Evolutionary conservation across 2,888 invertebrate species (phyloP).

Genomic region (Polymixis lichenea): DNA sequence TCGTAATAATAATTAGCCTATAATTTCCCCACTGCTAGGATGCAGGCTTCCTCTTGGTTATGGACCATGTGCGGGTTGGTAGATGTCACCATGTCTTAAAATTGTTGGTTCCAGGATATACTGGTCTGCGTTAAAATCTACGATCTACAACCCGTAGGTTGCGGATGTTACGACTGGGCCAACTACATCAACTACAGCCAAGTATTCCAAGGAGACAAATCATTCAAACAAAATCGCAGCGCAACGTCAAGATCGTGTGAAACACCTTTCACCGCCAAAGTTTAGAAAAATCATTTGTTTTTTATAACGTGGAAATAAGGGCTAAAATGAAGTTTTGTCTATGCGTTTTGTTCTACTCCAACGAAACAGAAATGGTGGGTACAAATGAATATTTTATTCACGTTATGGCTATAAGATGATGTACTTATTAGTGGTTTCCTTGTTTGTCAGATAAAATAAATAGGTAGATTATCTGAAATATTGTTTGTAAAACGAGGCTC

Average conservation of each 20-base stretch:
- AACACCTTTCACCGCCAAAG: conserved; percentile 50
- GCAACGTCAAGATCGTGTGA: conserved; percentile 32
- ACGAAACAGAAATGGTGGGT: conserved; percentile 71
- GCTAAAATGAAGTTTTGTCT: conserved; percentile 69
- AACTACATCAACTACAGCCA: too few species aligned
- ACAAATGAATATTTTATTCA: conserved; percentile 71
- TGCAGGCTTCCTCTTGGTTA: too few species aligned
- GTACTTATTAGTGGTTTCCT: conserved; percentile 3
- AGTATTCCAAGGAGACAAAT: too few species aligned
- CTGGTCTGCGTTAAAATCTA: too few species aligned
- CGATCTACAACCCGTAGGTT: too few species aligned
- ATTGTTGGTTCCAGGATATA: too few species aligned
- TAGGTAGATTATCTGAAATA: neutral
- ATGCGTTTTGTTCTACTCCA: conserved; percentile 66
- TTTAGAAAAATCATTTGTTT: conserved; percentile 77
- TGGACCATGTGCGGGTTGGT: too few species aligned
- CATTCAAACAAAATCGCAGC: neutral
- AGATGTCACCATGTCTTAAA: too few species aligned
- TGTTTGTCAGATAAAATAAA: conserved; percentile 16
- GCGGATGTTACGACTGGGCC: too few species aligned
- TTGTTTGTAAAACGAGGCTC: neutral
- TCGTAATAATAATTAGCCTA: too few species aligned
- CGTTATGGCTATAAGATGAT: conserved; percentile 46
- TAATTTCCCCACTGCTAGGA: too few species aligned
- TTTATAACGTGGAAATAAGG: conserved; percentile 79